Evolutionary conservation across 2,888 invertebrate genomes (phyloP), one percentile per base, ranked within the genome.

Genomic region (Hedya salicella): DNA sequence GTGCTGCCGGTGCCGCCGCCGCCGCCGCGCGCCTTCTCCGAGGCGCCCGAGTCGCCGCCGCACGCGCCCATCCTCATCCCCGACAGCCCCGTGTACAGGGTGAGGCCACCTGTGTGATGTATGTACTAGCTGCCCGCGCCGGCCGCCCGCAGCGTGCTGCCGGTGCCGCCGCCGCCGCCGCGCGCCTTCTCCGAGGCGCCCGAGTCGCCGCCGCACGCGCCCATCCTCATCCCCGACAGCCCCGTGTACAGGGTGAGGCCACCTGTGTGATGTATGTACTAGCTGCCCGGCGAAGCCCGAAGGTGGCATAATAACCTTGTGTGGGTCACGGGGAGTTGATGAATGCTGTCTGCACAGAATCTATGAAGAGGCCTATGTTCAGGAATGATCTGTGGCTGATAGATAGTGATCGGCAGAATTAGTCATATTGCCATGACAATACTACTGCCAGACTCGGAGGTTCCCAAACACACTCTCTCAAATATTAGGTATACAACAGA

Each of bases 1-100:
- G 57, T 66, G 67, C 69, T 71, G 39, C 64, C 67, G 13, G 50
- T 53, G 17, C 57, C 57, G 19, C 62, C 57, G 54, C 57, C 67
- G 30, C 49, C 67, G 30, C 69, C 72, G 17, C 79, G 76, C 68
- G 75, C 81, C 56, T 82, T 84, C 71, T 73, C 80, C 16, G 90
- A 93, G 69, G 87, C 91, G 39, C 93, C 91, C 19, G 93, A 89
- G 70, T 93, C 92, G 0, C 93, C 93, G 56, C 88, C 88, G 56
- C 87, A 83, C 54, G 78, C 74, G 48, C 80, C 82, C 36, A 6
- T 14, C 36, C n/a, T 25, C 52, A 36, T 50, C 25, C 65, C 59
- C 1, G 59, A 59, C 19, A 60, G 3, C 60, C 46, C 60, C 5
- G 48, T 53, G 11, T 66, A 60, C 17, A 52, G 65, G 52, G 64